These are phyloP conservation scores for Xiphophorus birchmanni DNA, from an alignment of 2,797 vertebrate species.

Conservation along the genomic window DNA sequence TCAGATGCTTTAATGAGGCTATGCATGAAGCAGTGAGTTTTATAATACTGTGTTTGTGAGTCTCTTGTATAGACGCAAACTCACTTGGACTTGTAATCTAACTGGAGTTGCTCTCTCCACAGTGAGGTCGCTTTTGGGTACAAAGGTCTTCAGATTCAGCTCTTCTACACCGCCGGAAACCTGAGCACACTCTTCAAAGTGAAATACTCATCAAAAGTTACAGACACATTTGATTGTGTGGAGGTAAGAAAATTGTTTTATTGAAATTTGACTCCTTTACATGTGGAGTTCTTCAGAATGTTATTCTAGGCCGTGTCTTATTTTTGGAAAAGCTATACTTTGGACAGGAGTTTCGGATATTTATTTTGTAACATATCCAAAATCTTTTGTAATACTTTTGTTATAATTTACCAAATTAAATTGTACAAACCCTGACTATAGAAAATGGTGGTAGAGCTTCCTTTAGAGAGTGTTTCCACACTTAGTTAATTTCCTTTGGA, in stretches of 20 bases:
- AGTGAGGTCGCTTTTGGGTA: constrained; percentile 99
- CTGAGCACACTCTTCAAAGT: constrained; percentile 94
- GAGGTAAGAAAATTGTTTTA: constrained; percentile 83
- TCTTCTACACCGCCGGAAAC: constrained; percentile 94
- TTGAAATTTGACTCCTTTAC: background rate
- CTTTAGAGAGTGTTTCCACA: too few relatives aligned
- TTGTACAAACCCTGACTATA: background rate
- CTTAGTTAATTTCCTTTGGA: too few relatives aligned
- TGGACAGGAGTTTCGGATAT: background rate
- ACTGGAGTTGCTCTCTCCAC: constrained; percentile 41
- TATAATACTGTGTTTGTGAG: background rate
- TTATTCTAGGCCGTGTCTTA: background rate
- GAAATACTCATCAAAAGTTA: constrained; percentile 92
- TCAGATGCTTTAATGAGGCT: constrained; percentile 17
- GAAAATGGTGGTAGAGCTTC: background rate
- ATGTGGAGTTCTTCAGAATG: background rate
- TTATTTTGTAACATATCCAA: background rate
- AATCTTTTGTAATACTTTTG: background rate
- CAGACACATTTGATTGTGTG: constrained; percentile 92
- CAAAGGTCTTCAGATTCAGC: constrained; percentile 92
- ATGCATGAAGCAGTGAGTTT: background rate
- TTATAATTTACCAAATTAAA: background rate
- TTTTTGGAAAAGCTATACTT: background rate
- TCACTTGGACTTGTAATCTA: constrained; percentile 7
- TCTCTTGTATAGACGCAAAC: background rate